phyloP scores from a whole-genome alignment of 1,140 invertebrate genomes.

The Ditylenchus dipsaci region DNA sequence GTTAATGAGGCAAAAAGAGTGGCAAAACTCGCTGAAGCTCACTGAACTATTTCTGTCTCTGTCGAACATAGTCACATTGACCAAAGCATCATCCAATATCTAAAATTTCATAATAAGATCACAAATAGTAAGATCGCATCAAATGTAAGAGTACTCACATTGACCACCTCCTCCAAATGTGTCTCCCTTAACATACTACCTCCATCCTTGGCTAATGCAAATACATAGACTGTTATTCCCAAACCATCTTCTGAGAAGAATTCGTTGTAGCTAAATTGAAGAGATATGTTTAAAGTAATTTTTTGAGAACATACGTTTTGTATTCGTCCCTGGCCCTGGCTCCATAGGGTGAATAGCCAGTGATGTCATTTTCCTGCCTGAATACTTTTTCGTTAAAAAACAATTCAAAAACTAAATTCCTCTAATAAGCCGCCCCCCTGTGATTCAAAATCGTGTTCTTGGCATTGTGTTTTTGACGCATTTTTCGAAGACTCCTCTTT shows the following conservation, averaged over 20 bases:
- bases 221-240: conserved; percentile 50
- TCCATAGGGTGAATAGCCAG: conserved; percentile 56
- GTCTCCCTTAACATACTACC: conserved; percentile 50
- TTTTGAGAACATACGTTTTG: conserved; percentile 4
- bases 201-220: conserved; percentile 48
- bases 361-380: conserved; percentile 55
- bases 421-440: no score
- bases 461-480: no score
- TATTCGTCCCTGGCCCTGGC: conserved; percentile 52
- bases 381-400: conserved; percentile 29
- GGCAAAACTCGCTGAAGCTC: conserved; percentile 49
- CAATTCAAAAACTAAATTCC: no score
- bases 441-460: no score
- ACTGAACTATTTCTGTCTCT: conserved; percentile 16
- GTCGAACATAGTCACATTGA: conserved; percentile 48
- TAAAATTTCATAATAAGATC: conserved; percentile 24
- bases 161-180: conserved; percentile 47
- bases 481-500: no score
- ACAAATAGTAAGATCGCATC: no score
- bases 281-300: not conserved
- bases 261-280: conserved; percentile 33
- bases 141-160: conserved; percentile 37
- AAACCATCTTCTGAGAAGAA: conserved; percentile 48
- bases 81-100: conserved; percentile 44
- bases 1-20: conserved; percentile 50